phyloP scores from a whole-genome alignment of 2,888 invertebrate genomes.

The Tenthredo distinguenda region DNA sequence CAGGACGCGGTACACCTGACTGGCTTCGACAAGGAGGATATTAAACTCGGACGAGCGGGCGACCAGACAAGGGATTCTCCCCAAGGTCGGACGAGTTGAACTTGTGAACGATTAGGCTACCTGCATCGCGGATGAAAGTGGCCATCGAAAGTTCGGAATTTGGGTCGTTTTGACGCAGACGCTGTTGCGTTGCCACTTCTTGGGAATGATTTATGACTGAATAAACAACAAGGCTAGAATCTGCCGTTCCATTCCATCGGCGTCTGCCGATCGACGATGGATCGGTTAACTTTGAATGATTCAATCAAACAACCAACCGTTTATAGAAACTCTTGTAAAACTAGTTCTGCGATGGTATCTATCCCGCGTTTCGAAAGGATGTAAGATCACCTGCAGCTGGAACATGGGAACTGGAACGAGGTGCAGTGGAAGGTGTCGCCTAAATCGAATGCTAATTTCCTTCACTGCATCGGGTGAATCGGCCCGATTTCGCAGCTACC shows the following conservation, averaged over 20 bases:
- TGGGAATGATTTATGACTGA: neutral
- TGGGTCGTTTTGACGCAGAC: neutral
- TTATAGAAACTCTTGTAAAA: conserved; percentile 16
- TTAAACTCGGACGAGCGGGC: conserved; percentile 1
- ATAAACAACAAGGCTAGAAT: neutral
- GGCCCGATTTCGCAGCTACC: neutral
- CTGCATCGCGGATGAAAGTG: neutral
- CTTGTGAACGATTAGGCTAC: conserved; percentile 4
- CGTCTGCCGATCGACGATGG: neutral
- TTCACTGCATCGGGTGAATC: neutral
- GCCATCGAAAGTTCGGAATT: neutral
- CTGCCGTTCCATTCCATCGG: neutral
- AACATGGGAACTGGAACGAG: conserved; percentile 24
- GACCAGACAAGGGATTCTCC: conserved; percentile 14
- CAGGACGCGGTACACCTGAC: neutral
- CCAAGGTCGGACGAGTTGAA: conserved; percentile 26
- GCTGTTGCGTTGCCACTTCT: neutral
- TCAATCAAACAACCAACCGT: conserved; percentile 1
- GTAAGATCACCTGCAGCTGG: conserved; percentile 21
- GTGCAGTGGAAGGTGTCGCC: conserved; percentile 17
- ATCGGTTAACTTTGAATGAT: conserved; percentile 25
- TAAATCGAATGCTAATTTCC: conserved; percentile 38
- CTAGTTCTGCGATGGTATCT: neutral
- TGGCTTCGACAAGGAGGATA: conserved; percentile 6
- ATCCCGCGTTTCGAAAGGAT: conserved; percentile 18